These are phyloP conservation scores for Bagarius yarrelli DNA, from an alignment of 2,113 vertebrate genomes.

Conservation along the genomic window DNA sequence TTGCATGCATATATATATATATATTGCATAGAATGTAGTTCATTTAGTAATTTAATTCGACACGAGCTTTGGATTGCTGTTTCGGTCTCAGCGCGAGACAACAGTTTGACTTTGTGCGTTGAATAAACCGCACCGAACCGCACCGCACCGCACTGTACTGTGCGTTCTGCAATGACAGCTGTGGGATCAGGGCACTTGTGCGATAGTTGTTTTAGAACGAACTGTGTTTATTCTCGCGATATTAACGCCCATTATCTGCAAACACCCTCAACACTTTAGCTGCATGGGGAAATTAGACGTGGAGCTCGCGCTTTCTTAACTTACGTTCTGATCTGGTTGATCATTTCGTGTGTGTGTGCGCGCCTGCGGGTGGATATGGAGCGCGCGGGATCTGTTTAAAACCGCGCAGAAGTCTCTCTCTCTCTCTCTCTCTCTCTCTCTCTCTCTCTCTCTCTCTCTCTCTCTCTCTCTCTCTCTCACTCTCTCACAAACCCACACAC, in stretches of 20 bases:
- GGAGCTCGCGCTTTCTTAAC: background rate
- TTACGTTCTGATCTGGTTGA: background rate
- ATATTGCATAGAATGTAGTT: slow-evolving; percentile 42
- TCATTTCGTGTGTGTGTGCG: background rate
- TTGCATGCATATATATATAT: background rate
- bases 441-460: too few relatives aligned
- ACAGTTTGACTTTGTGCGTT: background rate
- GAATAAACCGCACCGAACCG: background rate
- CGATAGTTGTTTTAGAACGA: background rate
- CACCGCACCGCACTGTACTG: too few relatives aligned
- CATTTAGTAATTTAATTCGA: too few relatives aligned
- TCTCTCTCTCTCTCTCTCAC: too few relatives aligned
- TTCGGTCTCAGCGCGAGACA: background rate
- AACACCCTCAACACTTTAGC: background rate
- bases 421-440: too few relatives aligned
- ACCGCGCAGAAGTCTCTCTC: background rate
- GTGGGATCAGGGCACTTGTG: background rate
- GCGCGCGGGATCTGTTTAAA: background rate
- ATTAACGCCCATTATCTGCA: background rate
- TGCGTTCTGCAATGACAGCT: background rate
- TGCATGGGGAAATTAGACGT: background rate
- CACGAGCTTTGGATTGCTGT: background rate
- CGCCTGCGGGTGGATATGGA: background rate
- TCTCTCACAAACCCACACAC: background rate
- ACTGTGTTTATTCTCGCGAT: background rate